These are phyloP conservation scores for Sinosuthora webbiana DNA, from an alignment of 2,113 vertebrate species.

Conservation along the genomic window DNA sequence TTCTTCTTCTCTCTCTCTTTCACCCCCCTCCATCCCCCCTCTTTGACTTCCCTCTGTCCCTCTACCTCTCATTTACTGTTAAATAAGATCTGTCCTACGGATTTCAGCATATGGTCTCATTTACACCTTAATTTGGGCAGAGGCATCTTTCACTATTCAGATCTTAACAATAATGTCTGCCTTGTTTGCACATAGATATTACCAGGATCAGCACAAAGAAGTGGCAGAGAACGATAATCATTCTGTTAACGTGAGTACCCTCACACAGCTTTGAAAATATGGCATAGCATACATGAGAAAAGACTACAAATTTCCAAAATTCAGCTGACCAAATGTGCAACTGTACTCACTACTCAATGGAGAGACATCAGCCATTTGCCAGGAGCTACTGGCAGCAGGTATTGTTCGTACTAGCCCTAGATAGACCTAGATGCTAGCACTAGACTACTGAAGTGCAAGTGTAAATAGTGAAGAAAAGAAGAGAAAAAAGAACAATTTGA, in stretches of 20 bases:
- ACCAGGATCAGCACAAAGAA: background rate
- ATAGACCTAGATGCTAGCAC: background rate
- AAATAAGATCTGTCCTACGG: background rate
- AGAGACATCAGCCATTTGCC: background rate
- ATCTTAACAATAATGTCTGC: background rate
- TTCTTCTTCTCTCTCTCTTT: too few species aligned
- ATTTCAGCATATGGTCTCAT: background rate
- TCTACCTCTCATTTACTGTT: background rate
- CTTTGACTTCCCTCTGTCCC: background rate
- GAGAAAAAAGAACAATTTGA: background rate
- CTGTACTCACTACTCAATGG: background rate
- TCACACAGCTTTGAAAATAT: background rate
- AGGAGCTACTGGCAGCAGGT: background rate
- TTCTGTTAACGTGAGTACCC: background rate
- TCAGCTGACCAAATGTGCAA: background rate
- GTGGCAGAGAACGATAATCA: background rate
- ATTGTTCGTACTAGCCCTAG: background rate
- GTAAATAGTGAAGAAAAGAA: background rate
- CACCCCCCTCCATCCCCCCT: too few species aligned
- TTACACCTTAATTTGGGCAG: background rate
- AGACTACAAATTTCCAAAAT: background rate
- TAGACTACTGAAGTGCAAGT: background rate
- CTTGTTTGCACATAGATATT: background rate
- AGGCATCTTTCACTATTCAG: background rate
- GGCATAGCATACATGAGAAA: rapidly evolving